Base-by-base conservation (phyloP, 2,113 vertebrate species). In the Nibea coibor region DNA sequence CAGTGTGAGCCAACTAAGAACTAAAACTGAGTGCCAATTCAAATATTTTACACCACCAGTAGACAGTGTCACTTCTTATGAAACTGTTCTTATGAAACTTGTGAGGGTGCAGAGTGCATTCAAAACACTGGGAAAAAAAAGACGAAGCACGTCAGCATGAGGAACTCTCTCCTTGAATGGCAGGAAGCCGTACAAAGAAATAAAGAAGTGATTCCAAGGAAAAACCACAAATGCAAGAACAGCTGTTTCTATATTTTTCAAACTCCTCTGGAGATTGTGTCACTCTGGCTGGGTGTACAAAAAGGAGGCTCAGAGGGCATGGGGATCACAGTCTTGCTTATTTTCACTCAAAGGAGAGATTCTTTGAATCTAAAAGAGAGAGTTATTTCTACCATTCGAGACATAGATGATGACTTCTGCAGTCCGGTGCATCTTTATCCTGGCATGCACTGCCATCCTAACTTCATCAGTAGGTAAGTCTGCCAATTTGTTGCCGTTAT, bases 381-480 rank as follows among this genome's bases (percentile, higher is more conserved):
- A 24, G 19, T 39, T 4, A 62, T 62, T 42, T 39, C 35, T 14
- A 39, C 50, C 8, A 68, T 39, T 14, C 17, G 48, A 80, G 47
- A 74, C 11, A 10, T 24, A 22, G n/a, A 82, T 0, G 47, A 89
- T 85, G 6, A 5, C 53, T 39, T 39, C 35, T 50, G 20, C 56
- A 14, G n/a, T 65, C 57, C 51, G 42, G 4, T 79, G 64, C 68
- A 2, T 84, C 5, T 0, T 87, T 22, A 56, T 90, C n/a, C 56
- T 92, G 56, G 58, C 64, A 56, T 87, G 81, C 48, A 1, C 31
- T 7, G 1, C 3, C 61, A 1, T 67, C 19, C 11, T 67, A 53
- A 24, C 28, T 20, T 68, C 81, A 51, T 39, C 48, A 0, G 0
- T 7, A 39, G 7, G 87, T 89, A 78, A 83, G 85, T 81, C 17